These are phyloP conservation scores for Spodoptera frugiperda DNA, from an alignment of 1,140 invertebrate genomes.

Conservation along the genomic window DNA sequence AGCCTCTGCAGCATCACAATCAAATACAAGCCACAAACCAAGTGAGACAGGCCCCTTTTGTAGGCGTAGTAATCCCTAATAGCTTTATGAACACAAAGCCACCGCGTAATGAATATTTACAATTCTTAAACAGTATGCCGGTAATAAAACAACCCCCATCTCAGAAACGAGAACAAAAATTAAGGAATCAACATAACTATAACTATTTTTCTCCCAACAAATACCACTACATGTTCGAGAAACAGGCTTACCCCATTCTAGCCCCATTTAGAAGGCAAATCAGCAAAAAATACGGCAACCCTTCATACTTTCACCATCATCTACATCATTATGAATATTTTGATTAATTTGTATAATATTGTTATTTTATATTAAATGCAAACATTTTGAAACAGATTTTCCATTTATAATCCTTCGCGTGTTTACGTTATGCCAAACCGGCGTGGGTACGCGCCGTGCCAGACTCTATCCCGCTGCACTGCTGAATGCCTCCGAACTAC, in stretches of 20 bases:
- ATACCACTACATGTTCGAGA: slow-evolving; percentile 43
- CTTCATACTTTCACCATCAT: slow-evolving; percentile 69
- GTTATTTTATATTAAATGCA: slow-evolving; percentile 12
- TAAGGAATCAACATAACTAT: slow-evolving; percentile 27
- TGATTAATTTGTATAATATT: slow-evolving; percentile 35
- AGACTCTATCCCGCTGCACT: slow-evolving; percentile 49
- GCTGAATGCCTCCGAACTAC: slow-evolving; percentile 47
- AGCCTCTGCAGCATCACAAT: not conserved
- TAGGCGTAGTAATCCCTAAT: not conserved
- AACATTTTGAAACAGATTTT: slow-evolving; percentile 40
- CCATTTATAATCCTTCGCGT: slow-evolving; percentile 45
- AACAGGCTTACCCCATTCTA: slow-evolving; percentile 30
- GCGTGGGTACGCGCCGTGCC: slow-evolving; percentile 32
- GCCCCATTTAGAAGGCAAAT: slow-evolving; percentile 18
- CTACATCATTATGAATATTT: slow-evolving; percentile 68
- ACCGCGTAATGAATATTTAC: not conserved
- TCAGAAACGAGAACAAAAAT: slow-evolving; percentile 1
- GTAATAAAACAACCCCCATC: not conserved
- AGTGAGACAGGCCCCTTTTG: not conserved
- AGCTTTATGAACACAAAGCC: not conserved
- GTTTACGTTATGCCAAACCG: slow-evolving; percentile 45
- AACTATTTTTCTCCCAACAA: slow-evolving; percentile 43
- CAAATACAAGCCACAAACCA: not conserved
- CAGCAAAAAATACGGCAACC: slow-evolving; percentile 38
- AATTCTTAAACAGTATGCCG: not conserved